These are phyloP conservation scores for Drosophila mauritiana DNA, from an alignment of 1,140 invertebrate genomes.

Conservation along the genomic window DNA sequence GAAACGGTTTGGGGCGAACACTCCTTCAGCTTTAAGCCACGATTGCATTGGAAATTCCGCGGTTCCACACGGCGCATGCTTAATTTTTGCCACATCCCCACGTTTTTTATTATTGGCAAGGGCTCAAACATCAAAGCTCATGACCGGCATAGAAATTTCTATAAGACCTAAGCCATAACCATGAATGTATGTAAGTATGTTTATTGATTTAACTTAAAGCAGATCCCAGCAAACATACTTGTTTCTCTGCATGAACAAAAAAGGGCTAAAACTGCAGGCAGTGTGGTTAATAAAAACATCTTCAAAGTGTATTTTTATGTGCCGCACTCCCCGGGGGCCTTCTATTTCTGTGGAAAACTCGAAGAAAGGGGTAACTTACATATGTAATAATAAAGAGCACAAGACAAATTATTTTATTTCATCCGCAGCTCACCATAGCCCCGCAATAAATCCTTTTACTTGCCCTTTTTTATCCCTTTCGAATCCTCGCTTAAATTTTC, in stretches of 20 bases:
- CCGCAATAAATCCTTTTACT: constrained; percentile 29
- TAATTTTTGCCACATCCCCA: constrained; percentile 8
- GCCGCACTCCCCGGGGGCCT: constrained; percentile 9
- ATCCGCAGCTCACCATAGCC: constrained; percentile 22
- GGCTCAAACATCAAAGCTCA: constrained; percentile 32
- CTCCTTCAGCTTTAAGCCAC: not conserved
- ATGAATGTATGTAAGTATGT: constrained; percentile 3
- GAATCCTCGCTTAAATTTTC: not conserved
- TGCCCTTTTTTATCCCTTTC: constrained; percentile 7
- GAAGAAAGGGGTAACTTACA: not conserved
- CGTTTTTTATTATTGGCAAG: constrained; percentile 6
- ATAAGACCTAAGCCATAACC: not conserved
- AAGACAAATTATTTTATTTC: constrained; percentile 13
- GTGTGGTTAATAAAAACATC: constrained; percentile 25
- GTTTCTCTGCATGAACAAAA: constrained; percentile 16
- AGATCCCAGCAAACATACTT: constrained; percentile 2
- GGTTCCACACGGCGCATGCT: constrained; percentile 23
- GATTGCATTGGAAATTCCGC: not conserved
- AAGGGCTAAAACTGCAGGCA: constrained; percentile 2
- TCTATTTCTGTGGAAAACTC: not conserved
- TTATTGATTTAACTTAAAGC: constrained; percentile 24
- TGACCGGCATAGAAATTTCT: constrained; percentile 17
- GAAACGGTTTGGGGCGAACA: not conserved
- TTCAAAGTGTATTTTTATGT: constrained; percentile 34
- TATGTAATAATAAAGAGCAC: not conserved